Evolutionary conservation across 2,113 vertebrate species (phyloP).

Genomic region (Syngnathus scovelli): DNA sequence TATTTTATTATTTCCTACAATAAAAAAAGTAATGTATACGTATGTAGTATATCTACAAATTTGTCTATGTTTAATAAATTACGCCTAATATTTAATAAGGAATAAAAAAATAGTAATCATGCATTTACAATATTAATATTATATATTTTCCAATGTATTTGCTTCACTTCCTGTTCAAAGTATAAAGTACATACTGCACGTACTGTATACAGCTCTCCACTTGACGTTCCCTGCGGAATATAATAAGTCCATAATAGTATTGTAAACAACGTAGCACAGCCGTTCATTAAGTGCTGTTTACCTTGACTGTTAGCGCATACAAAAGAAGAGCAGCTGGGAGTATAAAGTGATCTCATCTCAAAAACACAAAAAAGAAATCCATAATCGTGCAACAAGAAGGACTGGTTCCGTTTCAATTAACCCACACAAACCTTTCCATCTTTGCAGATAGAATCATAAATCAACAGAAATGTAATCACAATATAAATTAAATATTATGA

Average conservation of each 20-base stretch:
- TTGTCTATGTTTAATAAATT: no score
- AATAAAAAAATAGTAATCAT: no score
- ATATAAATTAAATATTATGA: not conserved
- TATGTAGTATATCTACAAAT: no score
- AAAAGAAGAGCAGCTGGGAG: not conserved
- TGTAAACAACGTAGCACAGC: not conserved
- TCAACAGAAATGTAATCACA: not conserved
- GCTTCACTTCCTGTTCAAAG: not conserved
- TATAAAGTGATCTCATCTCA: slow-evolving; percentile 21
- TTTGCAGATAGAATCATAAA: not conserved
- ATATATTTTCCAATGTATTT: no score
- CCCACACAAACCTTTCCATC: not conserved
- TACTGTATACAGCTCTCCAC: not conserved
- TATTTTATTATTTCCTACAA: no score
- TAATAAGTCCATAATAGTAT: no score
- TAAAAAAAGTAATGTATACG: no score
- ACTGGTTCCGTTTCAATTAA: slow-evolving; percentile 56
- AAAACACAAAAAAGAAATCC: slow-evolving; percentile 13
- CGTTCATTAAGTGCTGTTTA: not conserved
- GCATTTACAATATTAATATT: no score
- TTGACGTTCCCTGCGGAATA: not conserved
- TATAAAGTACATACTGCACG: not conserved
- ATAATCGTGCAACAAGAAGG: slow-evolving; percentile 43
- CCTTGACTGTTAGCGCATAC: not conserved
- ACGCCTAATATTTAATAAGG: no score